phyloP scores from a whole-genome alignment of 2,888 invertebrate species.

The Orthonevra nobilis region DNA sequence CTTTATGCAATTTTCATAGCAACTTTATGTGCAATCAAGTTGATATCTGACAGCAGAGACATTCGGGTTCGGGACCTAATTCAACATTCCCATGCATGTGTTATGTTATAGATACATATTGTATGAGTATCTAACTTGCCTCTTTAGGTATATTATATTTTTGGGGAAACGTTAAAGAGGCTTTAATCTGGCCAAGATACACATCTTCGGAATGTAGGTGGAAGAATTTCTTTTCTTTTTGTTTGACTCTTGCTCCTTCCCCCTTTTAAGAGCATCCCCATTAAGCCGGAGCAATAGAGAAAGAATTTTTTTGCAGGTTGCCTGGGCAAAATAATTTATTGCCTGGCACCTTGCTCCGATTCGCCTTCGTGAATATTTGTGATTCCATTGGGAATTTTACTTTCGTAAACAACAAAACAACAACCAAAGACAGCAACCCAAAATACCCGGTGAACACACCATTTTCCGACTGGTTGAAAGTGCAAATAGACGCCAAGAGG shows the following conservation, averaged over 20 bases:
- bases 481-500: constrained; percentile 53
- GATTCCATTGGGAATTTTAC: constrained; percentile 69
- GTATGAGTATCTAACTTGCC: neutral
- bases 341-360: constrained; percentile 71
- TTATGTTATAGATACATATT: too few species aligned
- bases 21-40: constrained; percentile 45
- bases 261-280: constrained; percentile 24
- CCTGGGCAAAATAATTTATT: constrained; percentile 71
- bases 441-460: constrained; percentile 17
- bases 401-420: constrained; percentile 71
- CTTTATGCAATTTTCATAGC: constrained; percentile 38
- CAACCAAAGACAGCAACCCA: constrained; percentile 19
- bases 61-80: constrained; percentile 20
- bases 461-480: constrained; percentile 55
- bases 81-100: neutral
- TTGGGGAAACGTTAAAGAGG: neutral
- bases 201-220: constrained; percentile 50
- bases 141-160: too few species aligned
- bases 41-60: constrained; percentile 27
- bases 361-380: constrained; percentile 70
- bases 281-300: constrained; percentile 42
- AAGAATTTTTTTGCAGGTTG: constrained; percentile 69
- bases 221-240: constrained; percentile 28
- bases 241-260: constrained; percentile 26
- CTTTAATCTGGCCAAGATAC: constrained; percentile 49